A percentile compares a stretch with the other conserved stretches of the same genome.
Conservation (phyloP, 2,113 vertebrate species). For the Podilymbus podiceps region DNA sequence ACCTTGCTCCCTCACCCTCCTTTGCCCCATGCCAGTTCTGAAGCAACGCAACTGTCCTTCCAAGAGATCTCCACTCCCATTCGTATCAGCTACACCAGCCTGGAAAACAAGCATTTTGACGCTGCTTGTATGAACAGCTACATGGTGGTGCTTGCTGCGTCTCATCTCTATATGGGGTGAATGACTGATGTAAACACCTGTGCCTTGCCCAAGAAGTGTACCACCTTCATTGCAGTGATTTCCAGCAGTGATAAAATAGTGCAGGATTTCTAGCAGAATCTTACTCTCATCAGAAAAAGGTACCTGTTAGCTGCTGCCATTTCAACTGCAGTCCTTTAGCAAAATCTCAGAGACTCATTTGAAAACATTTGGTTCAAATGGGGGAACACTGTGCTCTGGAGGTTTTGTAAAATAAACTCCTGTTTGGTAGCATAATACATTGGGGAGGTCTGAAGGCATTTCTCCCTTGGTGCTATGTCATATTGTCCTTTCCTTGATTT, state of each 20-base stretch:
- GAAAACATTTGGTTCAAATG: neutral
- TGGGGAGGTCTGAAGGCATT: neutral
- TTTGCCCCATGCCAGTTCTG: neutral
- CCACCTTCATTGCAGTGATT: neutral
- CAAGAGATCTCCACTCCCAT: neutral
- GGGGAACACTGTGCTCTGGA: neutral
- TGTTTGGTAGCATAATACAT: neutral
- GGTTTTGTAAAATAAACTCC: neutral
- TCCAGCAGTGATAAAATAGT: neutral
- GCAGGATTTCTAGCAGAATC: neutral
- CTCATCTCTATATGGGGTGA: neutral
- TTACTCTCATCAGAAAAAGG: neutral
- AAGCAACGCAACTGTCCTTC: neutral
- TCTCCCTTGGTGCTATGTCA: neutral
- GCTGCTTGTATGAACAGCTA: neutral
- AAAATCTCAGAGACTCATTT: neutral
- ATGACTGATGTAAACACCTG: neutral
- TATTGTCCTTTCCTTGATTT: neutral
- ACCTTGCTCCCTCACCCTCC: neutral
- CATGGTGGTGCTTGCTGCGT: fast-evolving
- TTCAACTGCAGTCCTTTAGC: neutral
- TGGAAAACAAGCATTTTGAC: neutral
- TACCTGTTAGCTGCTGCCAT: neutral
- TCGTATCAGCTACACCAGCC: neutral
- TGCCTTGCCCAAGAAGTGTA: neutral